phyloP scores from a whole-genome alignment of 2,797 vertebrate genomes.

The Leuciscus waleckii region DNA sequence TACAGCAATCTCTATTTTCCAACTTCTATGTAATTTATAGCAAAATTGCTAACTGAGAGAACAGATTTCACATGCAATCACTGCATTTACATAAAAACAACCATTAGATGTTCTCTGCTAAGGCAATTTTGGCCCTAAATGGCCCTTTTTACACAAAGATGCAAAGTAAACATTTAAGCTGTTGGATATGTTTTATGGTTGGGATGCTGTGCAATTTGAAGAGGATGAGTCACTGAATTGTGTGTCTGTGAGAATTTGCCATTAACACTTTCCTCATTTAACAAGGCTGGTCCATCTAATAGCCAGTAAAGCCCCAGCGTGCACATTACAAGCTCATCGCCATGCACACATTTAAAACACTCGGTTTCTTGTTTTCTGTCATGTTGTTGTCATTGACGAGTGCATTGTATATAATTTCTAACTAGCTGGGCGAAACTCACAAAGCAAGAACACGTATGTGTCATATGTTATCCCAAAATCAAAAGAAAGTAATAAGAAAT shows the following conservation, averaged over 20 bases:
- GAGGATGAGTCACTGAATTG: slow-evolving; percentile 18
- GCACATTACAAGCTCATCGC: neutral
- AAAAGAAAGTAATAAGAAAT: neutral
- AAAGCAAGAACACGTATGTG: neutral
- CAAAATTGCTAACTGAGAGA: slow-evolving; percentile 20
- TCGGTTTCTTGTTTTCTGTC: slow-evolving; percentile 3
- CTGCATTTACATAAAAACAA: slow-evolving; percentile 39
- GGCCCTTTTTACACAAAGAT: slow-evolving; percentile 39
- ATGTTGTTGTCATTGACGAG: slow-evolving; percentile 3
- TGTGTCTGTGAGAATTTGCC: neutral
- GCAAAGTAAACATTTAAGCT: slow-evolving; percentile 44
- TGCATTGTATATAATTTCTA: neutral
- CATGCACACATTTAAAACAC: slow-evolving; percentile 1
- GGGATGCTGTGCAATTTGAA: slow-evolving; percentile 13
- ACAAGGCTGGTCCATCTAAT: slow-evolving; percentile 6
- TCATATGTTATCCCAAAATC: neutral
- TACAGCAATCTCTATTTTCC: slow-evolving; percentile 13
- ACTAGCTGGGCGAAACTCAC: neutral
- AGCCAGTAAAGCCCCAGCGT: neutral
- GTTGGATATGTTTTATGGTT: slow-evolving; percentile 25
- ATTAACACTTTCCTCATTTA: slow-evolving; percentile 36
- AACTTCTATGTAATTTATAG: slow-evolving; percentile 28
- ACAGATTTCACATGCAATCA: slow-evolving; percentile 41
- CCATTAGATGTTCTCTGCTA: slow-evolving; percentile 38
- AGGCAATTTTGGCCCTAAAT: slow-evolving; percentile 35